phyloP scores from a whole-genome alignment of 2,888 invertebrate species.

The Neoaliturus tenellus region DNA sequence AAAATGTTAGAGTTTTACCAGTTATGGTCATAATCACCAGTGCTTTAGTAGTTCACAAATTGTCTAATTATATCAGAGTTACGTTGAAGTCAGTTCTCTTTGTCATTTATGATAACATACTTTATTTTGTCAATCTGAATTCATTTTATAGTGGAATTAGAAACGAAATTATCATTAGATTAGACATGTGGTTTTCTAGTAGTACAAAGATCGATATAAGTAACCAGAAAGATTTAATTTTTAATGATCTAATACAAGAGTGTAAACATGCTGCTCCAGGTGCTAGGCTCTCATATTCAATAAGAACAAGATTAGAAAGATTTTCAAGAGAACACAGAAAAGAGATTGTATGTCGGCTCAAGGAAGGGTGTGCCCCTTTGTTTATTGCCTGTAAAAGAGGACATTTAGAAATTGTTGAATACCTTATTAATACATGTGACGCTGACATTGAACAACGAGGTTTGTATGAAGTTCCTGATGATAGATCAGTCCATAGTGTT shows the following conservation, averaged over 20 bases:
- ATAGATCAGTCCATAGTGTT: conserved; percentile 86
- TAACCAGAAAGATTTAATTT: conserved; percentile 60
- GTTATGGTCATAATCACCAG: conserved; percentile 49
- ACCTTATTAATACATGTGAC: conserved; percentile 86
- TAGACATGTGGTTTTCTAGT: conserved; percentile 62
- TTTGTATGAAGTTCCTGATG: conserved; percentile 89
- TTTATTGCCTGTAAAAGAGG: conserved; percentile 88
- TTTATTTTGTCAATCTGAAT: conserved; percentile 32
- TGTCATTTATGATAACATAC: conserved; percentile 29
- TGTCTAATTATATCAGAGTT: conserved; percentile 36
- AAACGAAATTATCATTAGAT: conserved; percentile 37
- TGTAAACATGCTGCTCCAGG: conserved; percentile 78
- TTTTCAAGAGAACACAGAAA: conserved; percentile 78
- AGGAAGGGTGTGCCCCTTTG: conserved; percentile 88
- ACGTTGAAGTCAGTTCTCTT: conserved; percentile 33
- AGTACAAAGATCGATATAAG: conserved; percentile 57
- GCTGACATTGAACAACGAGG: conserved; percentile 93
- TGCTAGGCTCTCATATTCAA: conserved; percentile 77
- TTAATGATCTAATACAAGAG: conserved; percentile 62
- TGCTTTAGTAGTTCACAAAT: conserved; percentile 37
- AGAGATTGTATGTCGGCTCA: conserved; percentile 81
- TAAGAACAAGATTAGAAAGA: conserved; percentile 76
- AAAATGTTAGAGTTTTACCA: not conserved
- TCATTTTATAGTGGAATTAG: conserved; percentile 46
- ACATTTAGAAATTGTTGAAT: conserved; percentile 89